Conservation (phyloP, 2,113 vertebrate species). For the Paratilapia polleni region DNA sequence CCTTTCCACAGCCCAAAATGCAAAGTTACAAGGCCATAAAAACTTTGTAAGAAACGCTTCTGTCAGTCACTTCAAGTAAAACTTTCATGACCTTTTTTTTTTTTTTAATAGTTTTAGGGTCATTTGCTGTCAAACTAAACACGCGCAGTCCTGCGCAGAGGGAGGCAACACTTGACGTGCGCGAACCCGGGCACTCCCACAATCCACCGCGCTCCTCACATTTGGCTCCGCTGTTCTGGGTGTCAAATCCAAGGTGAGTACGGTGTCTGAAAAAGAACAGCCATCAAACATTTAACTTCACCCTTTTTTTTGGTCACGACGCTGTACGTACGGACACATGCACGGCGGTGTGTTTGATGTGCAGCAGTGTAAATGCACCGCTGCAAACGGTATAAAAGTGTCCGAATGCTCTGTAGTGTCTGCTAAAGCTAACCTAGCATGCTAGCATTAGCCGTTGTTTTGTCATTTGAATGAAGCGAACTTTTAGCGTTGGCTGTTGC, state of each 20-base stretch:
- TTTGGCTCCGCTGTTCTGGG: not conserved
- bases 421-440: constrained; percentile 21
- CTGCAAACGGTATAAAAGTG: not conserved
- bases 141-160: constrained; percentile 19
- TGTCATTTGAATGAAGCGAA: not conserved
- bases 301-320: fast-evolving
- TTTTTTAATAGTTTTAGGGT: too few species aligned
- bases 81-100: not conserved
- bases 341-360: not conserved
- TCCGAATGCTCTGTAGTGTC: not conserved
- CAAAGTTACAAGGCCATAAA: not conserved
- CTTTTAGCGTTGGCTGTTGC: not conserved
- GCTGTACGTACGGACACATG: too few species aligned
- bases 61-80: not conserved
- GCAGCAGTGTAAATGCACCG: fast-evolving
- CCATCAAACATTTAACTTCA: fast-evolving
- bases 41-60: not conserved
- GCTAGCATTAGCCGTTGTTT: constrained; percentile 5
- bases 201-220: constrained; percentile 63
- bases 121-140: not conserved
- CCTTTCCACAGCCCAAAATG: not conserved
- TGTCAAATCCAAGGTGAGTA: constrained; percentile 77
- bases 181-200: constrained; percentile 38
- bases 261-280: fast-evolving
- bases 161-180: not conserved